Conservation (phyloP, 2,797 vertebrate genomes). For the Artibeus jamaicensis region DNA sequence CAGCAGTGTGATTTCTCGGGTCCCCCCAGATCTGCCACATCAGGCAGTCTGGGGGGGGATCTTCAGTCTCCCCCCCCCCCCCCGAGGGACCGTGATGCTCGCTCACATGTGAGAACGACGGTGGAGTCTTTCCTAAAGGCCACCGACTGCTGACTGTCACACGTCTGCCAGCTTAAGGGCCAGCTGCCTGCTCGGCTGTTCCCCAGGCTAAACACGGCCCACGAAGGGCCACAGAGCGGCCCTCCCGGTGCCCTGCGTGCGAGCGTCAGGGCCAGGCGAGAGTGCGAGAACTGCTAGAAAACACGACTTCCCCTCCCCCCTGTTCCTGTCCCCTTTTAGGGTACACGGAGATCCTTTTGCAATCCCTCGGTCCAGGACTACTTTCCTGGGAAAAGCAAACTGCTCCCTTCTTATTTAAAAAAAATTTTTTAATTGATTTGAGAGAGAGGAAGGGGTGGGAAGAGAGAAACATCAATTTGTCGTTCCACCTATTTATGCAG, state of each 20-base stretch:
- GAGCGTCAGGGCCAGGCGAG: neutral
- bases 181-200: neutral
- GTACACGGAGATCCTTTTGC: neutral
- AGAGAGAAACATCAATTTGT: too few relatives aligned
- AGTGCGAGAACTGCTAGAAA: neutral
- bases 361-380: neutral
- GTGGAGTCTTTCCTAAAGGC: neutral
- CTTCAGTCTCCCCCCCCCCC: neutral
- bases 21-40: neutral
- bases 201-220: too few relatives aligned
- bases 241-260: too few relatives aligned
- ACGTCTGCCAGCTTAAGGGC: neutral
- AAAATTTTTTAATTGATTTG: too few relatives aligned
- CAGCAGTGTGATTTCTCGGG: neutral
- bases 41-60: neutral
- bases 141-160: neutral
- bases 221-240: fast-evolving
- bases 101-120: neutral
- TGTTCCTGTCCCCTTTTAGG: neutral
- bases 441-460: too few relatives aligned
- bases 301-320: neutral
- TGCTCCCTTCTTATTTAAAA: neutral
- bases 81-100: fast-evolving
- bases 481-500: too few relatives aligned
- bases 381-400: neutral